phyloP scores from a whole-genome alignment of 2,888 invertebrate genomes.

The Eilema caniola region DNA sequence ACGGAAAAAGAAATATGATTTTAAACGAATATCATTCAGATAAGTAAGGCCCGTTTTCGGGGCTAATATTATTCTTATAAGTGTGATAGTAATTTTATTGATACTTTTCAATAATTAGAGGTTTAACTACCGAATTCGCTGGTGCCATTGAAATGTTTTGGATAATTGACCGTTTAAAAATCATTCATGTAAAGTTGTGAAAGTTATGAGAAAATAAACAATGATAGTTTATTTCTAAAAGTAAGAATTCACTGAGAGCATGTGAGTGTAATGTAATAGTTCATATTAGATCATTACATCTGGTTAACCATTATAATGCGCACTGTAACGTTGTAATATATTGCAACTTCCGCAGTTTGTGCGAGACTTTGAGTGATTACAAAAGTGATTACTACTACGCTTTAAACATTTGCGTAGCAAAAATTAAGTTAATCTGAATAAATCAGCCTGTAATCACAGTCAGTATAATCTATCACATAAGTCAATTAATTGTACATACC shows the following conservation, averaged over 20 bases:
- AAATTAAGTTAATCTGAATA: not conserved
- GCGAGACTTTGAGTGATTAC: not conserved
- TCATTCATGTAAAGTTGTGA: not conserved
- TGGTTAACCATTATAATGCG: not conserved
- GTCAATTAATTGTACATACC: not conserved
- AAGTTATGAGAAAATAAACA: not conserved
- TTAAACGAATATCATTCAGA: slow-evolving; percentile 6
- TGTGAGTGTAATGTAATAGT: not conserved
- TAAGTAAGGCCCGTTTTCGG: slow-evolving; percentile 1
- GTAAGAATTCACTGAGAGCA: not conserved
- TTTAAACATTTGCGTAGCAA: not conserved
- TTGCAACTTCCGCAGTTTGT: slow-evolving; percentile 5
- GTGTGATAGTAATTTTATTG: slow-evolving; percentile 7
- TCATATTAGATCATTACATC: not conserved
- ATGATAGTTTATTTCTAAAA: not conserved
- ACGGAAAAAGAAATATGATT: slow-evolving; percentile 1
- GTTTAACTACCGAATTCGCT: slow-evolving; percentile 6
- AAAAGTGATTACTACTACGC: not conserved
- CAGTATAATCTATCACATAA: not conserved
- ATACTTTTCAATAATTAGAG: slow-evolving; percentile 10
- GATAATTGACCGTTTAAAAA: not conserved
- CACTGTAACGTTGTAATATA: not conserved
- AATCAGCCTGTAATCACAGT: not conserved
- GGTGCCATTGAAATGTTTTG: slow-evolving; percentile 1
- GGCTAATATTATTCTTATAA: not conserved